A percentile compares a stretch with the other conserved stretches of the same genome.
Conservation (phyloP, 2,797 vertebrate species). For the Cirrhinus molitorella region DNA sequence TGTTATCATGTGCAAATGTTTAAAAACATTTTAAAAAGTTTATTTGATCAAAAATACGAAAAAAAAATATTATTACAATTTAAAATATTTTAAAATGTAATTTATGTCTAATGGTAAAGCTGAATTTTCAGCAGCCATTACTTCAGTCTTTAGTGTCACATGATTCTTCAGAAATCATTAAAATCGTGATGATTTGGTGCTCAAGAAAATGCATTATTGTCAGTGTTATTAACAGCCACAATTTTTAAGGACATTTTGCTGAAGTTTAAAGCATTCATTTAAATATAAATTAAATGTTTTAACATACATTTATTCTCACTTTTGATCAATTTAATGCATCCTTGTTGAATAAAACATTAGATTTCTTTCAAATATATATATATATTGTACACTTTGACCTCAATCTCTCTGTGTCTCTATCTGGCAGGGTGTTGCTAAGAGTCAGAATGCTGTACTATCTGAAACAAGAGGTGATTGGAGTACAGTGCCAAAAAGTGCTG, state of each 20-base stretch:
- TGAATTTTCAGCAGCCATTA: not conserved
- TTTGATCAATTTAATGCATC: not conserved
- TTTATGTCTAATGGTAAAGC: not conserved
- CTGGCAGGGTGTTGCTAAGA: slow-evolving; percentile 92
- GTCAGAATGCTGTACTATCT: slow-evolving; percentile 99
- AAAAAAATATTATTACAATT: not conserved
- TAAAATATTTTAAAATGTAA: not conserved
- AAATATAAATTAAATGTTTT: not conserved
- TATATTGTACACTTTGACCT: not conserved
- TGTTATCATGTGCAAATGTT: no score
- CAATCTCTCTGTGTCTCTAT: slow-evolving; percentile 37
- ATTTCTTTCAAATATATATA: no score
- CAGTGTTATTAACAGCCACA: not conserved
- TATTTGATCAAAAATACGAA: no score
- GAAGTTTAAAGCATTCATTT: not conserved
- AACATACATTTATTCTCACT: no score
- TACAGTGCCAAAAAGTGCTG: slow-evolving; percentile 90
- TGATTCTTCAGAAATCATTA: not conserved
- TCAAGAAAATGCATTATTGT: not conserved
- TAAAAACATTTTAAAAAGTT: no score
- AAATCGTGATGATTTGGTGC: not conserved
- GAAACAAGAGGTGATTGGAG: slow-evolving; percentile 98
- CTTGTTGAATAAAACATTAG: no score
- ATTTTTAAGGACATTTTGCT: no score
- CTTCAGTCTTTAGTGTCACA: not conserved